Conservation (phyloP, 2,888 invertebrate species). For the Congeria kusceri region DNA sequence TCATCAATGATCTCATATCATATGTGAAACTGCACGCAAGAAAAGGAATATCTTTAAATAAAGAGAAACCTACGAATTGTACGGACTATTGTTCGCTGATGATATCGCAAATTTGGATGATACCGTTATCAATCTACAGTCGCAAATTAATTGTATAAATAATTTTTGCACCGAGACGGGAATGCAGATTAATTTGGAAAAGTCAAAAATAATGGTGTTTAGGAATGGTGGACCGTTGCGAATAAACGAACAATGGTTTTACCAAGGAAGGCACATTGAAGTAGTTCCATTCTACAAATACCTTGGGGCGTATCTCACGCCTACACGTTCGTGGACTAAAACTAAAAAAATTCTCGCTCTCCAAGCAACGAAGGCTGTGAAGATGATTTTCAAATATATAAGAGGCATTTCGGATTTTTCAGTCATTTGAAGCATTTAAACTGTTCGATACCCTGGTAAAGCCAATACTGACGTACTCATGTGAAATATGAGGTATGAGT, state of each 20-base stretch:
- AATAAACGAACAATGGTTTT: conserved; percentile 4
- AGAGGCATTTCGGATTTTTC: background rate
- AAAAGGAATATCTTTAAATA: background rate
- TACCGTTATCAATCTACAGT: background rate
- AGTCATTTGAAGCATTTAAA: background rate
- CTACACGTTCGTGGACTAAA: background rate
- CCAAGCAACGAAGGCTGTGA: too few species aligned
- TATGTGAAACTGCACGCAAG: background rate
- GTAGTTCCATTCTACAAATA: conserved; percentile 3
- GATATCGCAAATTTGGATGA: background rate
- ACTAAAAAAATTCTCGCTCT: background rate
- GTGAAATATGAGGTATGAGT: background rate
- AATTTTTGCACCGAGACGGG: conserved; percentile 5
- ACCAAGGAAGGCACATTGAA: background rate
- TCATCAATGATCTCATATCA: background rate
- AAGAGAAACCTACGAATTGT: too few species aligned
- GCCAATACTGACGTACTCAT: background rate
- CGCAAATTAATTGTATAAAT: background rate
- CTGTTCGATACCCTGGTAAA: background rate
- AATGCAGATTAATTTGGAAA: conserved; percentile 8
- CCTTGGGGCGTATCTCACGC: background rate
- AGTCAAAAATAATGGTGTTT: too few species aligned
- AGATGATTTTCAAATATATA: too few species aligned
- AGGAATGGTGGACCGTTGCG: background rate
- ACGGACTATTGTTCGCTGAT: conserved; percentile 3